phyloP scores from a whole-genome alignment of 2,797 vertebrate species.

The Pampus argenteus region DNA sequence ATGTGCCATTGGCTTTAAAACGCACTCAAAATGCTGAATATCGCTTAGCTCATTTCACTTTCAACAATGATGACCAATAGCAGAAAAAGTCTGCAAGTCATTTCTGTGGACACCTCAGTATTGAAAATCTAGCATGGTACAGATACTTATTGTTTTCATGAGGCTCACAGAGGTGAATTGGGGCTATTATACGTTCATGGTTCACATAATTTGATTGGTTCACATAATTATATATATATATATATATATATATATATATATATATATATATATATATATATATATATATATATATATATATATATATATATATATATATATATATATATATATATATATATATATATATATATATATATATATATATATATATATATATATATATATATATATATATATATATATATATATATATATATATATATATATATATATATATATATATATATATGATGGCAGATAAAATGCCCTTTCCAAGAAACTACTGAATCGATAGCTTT shows the following conservation, averaged over 20 bases:
- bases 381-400: not conserved
- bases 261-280: not conserved
- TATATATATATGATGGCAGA: not conserved
- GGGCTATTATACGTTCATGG: not conserved
- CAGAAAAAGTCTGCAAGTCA: not conserved
- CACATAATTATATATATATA: not conserved
- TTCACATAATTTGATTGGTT: slow-evolving; percentile 2
- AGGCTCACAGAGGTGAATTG: not conserved
- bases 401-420: not conserved
- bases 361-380: not conserved
- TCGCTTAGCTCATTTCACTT: slow-evolving; percentile 1
- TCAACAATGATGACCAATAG: slow-evolving; percentile 1
- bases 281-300: not conserved
- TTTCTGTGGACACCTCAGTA: slow-evolving; percentile 9
- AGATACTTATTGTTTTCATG: slow-evolving; percentile 10
- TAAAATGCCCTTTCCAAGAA: not conserved
- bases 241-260: not conserved
- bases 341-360: not conserved
- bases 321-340: not conserved
- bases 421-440: not conserved
- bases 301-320: not conserved
- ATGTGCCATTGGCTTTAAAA: slow-evolving; percentile 7
- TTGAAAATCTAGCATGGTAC: slow-evolving; percentile 9
- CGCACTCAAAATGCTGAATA: slow-evolving; percentile 20
- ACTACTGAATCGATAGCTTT: not conserved